Evolutionary conservation across 2,113 vertebrate species (phyloP).

Genomic region (Eubucco bourcierii): DNA sequence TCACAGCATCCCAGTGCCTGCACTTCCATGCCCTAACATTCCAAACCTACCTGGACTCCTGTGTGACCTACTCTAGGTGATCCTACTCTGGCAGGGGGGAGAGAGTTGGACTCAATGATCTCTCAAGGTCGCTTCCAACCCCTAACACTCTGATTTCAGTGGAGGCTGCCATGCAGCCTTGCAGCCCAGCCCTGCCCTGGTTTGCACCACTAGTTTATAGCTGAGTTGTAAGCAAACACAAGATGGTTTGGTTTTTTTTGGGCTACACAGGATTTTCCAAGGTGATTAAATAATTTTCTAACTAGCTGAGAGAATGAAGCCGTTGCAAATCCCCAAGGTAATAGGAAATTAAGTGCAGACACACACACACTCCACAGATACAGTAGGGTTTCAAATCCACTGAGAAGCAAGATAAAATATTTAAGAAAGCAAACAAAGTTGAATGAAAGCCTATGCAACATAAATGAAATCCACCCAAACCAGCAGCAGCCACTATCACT

Average conservation of each 20-base stretch:
- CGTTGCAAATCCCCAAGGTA: constrained; percentile 32
- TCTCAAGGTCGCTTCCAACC: too few relatives aligned
- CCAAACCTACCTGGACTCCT: too few relatives aligned
- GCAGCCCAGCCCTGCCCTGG: background rate
- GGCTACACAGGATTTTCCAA: constrained; percentile 29
- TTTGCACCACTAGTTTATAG: constrained; percentile 24
- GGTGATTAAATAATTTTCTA: constrained; percentile 52
- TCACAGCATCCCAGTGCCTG: background rate
- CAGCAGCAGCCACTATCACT: background rate
- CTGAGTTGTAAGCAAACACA: background rate
- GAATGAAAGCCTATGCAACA: background rate
- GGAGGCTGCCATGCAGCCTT: background rate
- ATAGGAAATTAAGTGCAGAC: constrained; percentile 1
- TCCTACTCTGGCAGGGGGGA: too few relatives aligned
- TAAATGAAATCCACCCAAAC: background rate
- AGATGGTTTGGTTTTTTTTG: background rate
- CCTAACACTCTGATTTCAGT: too few relatives aligned
- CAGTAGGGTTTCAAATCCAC: background rate
- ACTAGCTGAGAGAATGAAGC: constrained; percentile 34
- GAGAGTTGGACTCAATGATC: too few relatives aligned
- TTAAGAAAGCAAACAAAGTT: constrained; percentile 39
- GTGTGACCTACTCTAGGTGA: too few relatives aligned
- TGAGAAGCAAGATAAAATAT: background rate
- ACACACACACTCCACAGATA: background rate
- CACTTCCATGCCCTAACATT: background rate